phyloP scores from a whole-genome alignment of 2,888 invertebrate species.

The Hedychridium roseum region DNA sequence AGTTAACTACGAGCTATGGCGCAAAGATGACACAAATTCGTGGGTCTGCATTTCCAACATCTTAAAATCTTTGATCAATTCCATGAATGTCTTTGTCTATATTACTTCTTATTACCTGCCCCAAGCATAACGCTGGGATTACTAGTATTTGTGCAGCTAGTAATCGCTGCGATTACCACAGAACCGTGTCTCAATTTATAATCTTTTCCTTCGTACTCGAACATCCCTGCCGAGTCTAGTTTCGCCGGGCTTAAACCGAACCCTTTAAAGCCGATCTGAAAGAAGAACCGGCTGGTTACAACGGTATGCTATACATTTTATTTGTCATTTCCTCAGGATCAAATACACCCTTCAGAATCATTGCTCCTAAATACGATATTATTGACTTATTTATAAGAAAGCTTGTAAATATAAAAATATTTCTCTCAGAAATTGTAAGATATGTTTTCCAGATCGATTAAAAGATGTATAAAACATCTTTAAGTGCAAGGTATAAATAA shows the following conservation, averaged over 20 bases:
- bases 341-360: too few relatives aligned
- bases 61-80: constrained; percentile 13
- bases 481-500: too few relatives aligned
- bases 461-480: too few relatives aligned
- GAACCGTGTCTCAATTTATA: constrained; percentile 88
- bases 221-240: constrained; percentile 72
- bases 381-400: too few relatives aligned
- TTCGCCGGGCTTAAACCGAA: constrained; percentile 79
- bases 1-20: background rate
- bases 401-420: too few relatives aligned
- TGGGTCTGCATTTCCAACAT: background rate
- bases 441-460: too few relatives aligned
- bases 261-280: constrained; percentile 90
- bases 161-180: constrained; percentile 96
- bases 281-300: constrained; percentile 27
- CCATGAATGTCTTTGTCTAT: too few relatives aligned
- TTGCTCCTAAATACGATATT: too few relatives aligned
- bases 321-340: too few relatives aligned
- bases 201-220: constrained; percentile 82
- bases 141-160: constrained; percentile 97
- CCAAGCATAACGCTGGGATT: constrained; percentile 99
- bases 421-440: too few relatives aligned
- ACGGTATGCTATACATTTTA: too few relatives aligned
- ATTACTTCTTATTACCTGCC: too few relatives aligned
- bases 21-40: constrained; percentile 5